Conservation (phyloP, 2,888 invertebrate species). For the Cactoblastis cactorum region DNA sequence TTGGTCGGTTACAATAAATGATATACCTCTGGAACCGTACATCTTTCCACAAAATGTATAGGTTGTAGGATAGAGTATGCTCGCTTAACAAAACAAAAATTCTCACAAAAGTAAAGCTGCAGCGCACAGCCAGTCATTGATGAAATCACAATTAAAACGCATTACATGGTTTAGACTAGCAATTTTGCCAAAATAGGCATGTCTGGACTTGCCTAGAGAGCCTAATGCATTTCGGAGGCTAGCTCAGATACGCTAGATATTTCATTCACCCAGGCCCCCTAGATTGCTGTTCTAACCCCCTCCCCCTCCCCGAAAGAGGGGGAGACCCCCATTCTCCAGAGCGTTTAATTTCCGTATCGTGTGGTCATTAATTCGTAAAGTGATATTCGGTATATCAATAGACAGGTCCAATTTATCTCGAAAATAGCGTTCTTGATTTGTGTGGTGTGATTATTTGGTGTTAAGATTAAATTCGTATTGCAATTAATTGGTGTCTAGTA, state of each 20-base stretch:
- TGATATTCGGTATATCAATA: constrained; percentile 43
- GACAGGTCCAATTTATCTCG: constrained; percentile 2
- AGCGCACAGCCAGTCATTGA: too few species aligned
- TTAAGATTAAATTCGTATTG: too few species aligned
- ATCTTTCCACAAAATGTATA: too few species aligned
- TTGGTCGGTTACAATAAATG: too few species aligned
- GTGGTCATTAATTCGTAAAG: constrained; percentile 75
- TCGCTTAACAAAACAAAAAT: too few species aligned
- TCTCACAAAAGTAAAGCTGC: too few species aligned
- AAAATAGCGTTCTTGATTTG: constrained; percentile 13
- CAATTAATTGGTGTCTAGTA: too few species aligned
- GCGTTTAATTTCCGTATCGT: constrained; percentile 77
- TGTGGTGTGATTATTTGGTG: too few species aligned
- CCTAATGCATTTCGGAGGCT: constrained; percentile 70
- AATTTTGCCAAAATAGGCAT: constrained; percentile 19
- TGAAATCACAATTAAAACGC: background rate
- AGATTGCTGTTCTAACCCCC: constrained; percentile 71
- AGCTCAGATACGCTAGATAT: constrained; percentile 69
- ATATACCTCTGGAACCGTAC: too few species aligned
- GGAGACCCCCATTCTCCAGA: constrained; percentile 40
- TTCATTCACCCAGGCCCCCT: constrained; percentile 73
- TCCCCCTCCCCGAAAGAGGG: constrained; percentile 29
- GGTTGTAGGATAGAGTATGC: too few species aligned
- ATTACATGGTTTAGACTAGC: background rate
- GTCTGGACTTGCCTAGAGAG: constrained; percentile 20